Percentiles rank a stretch among this genome's conserved stretches.
Conservation (phyloP, 2,888 invertebrate species). For the Antitype chi region DNA sequence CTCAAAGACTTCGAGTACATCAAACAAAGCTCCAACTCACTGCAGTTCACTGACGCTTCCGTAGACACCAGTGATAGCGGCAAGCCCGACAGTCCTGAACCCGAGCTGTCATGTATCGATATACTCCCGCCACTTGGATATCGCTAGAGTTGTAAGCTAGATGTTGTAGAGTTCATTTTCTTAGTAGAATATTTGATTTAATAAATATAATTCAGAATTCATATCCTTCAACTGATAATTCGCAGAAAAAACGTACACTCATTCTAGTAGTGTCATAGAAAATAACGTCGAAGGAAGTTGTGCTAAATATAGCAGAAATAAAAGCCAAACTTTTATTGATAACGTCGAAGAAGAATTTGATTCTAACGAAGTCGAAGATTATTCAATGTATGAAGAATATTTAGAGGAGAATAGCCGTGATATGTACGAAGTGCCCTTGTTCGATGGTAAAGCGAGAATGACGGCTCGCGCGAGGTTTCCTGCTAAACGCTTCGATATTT, state of each 20-base stretch:
- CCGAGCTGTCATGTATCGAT: slow-evolving; percentile 84
- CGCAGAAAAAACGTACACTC: slow-evolving; percentile 81
- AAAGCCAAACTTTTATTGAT: slow-evolving; percentile 63
- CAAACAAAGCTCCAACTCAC: slow-evolving; percentile 74
- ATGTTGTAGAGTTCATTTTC: slow-evolving; percentile 68
- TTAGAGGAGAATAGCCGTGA: slow-evolving; percentile 77
- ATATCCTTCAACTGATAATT: slow-evolving; percentile 75
- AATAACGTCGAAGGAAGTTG: slow-evolving; percentile 71
- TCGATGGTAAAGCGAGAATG: slow-evolving; percentile 84
- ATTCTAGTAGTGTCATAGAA: slow-evolving; percentile 66
- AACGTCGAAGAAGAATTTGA: slow-evolving; percentile 75
- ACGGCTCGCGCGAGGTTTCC: slow-evolving; percentile 82
- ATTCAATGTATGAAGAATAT: slow-evolving; percentile 78
- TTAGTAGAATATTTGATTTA: slow-evolving; percentile 68
- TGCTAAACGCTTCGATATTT: slow-evolving; percentile 86
- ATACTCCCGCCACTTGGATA: slow-evolving; percentile 87
- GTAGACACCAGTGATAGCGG: slow-evolving; percentile 88
- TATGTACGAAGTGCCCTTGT: slow-evolving; percentile 83
- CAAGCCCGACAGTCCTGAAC: slow-evolving; percentile 87
- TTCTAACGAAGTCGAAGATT: slow-evolving; percentile 80
- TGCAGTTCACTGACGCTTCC: slow-evolving; percentile 82
- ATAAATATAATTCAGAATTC: slow-evolving; percentile 61
- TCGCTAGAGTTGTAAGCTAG: slow-evolving; percentile 80
- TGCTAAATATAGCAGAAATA: slow-evolving; percentile 68
- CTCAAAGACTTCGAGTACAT: slow-evolving; percentile 73